These are phyloP conservation scores for Tetragnatha versicolor DNA, from an alignment of 1,140 invertebrate species.

Conservation along the genomic window DNA sequence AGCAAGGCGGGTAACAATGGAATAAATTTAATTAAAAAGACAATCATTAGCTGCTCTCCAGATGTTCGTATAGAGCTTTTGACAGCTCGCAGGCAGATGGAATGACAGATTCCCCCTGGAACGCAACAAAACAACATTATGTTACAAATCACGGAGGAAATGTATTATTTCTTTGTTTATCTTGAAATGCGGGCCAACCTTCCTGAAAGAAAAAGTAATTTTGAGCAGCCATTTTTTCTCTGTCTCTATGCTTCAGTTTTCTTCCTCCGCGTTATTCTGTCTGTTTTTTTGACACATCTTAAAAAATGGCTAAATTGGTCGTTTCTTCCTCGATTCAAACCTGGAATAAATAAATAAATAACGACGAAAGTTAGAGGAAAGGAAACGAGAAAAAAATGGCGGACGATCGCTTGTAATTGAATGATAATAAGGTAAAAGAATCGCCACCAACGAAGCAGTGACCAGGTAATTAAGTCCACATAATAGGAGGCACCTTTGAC, in stretches of 20 bases:
- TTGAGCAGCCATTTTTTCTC: constrained; percentile 19
- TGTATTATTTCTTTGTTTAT: constrained; percentile 36
- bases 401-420: constrained; percentile 35
- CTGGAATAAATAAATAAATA: not conserved
- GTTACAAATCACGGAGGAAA: not conserved
- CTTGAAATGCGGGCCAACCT: not conserved
- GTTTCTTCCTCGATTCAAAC: too few species aligned
- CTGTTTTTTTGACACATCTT: constrained; percentile 34
- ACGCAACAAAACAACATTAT: not conserved
- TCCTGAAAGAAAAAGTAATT: not conserved
- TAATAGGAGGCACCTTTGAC: constrained; percentile 25
- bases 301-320: too few species aligned
- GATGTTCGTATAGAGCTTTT: not conserved
- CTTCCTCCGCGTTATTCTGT: not conserved
- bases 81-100: not conserved
- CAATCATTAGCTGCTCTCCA: constrained; percentile 11
- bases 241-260: not conserved
- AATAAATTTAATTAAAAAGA: constrained; percentile 20
- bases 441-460: constrained; percentile 33
- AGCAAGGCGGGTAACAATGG: not conserved
- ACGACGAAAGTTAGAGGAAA: not conserved
- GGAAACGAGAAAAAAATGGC: not conserved
- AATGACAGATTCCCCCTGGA: constrained; percentile 8
- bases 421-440: constrained; percentile 41
- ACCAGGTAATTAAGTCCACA: constrained; percentile 40